Percentiles rank a stretch among this genome's conserved stretches.
Conservation (phyloP, 2,113 vertebrate species). For the Spermophilus dauricus region DNA sequence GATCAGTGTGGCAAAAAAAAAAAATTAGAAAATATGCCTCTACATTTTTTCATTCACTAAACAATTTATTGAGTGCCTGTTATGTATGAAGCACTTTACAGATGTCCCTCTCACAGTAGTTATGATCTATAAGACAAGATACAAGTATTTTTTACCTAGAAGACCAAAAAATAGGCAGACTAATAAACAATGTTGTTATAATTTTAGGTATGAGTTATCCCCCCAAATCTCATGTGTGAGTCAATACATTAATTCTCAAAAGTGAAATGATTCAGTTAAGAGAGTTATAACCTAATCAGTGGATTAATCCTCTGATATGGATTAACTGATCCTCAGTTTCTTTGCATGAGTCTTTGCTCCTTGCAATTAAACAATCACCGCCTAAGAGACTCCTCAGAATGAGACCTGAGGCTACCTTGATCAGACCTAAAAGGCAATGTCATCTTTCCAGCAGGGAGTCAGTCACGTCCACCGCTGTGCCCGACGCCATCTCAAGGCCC, state of each 20-base stretch:
- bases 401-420: neutral
- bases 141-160: neutral
- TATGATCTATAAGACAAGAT: neutral
- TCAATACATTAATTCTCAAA: too few relatives aligned
- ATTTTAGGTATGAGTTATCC: too few relatives aligned
- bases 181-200: neutral
- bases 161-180: neutral
- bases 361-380: neutral
- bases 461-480: neutral
- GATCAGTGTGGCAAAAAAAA: neutral
- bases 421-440: neutral
- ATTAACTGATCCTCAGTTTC: neutral
- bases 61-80: neutral
- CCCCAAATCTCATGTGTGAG: too few relatives aligned
- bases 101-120: neutral
- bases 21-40: neutral
- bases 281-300: too few relatives aligned
- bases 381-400: neutral
- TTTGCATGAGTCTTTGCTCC: neutral
- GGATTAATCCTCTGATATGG: too few relatives aligned
- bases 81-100: neutral
- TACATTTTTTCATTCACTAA: slow-evolving; percentile 5
- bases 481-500: neutral
- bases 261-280: too few relatives aligned
- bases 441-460: neutral